Conservation (phyloP, 2,113 vertebrate species). For the Triplophysa tibetana region DNA sequence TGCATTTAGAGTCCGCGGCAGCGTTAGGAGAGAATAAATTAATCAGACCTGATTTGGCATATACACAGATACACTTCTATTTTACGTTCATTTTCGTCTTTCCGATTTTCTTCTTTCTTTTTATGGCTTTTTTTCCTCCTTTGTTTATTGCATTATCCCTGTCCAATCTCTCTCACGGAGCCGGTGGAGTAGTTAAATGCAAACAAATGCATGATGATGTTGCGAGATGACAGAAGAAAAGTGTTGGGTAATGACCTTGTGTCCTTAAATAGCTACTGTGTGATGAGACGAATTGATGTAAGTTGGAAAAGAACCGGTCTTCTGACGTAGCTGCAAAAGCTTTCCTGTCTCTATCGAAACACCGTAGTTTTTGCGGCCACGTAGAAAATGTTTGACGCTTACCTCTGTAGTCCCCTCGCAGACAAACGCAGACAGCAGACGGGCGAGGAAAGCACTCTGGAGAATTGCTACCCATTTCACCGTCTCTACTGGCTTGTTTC, state of each 20-base stretch:
- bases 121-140: conserved; percentile 18
- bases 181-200: conserved; percentile 61
- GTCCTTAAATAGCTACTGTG: conserved; percentile 56
- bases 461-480: conserved; percentile 72
- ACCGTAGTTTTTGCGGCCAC: conserved; percentile 66
- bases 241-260: conserved; percentile 60
- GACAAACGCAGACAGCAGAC: conserved; percentile 69
- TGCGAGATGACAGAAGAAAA: conserved; percentile 52
- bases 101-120: background rate
- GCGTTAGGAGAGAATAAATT: conserved; percentile 64
- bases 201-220: conserved; percentile 35
- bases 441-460: conserved; percentile 65
- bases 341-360: background rate
- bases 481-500: conserved; percentile 65
- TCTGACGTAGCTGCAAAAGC: background rate
- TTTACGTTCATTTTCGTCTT: conserved; percentile 34
- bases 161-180: conserved; percentile 60
- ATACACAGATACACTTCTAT: conserved; percentile 16
- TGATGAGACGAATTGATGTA: conserved; percentile 54
- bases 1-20: conserved; percentile 63
- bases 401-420: conserved; percentile 66
- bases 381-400: conserved; percentile 65
- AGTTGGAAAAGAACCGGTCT: background rate
- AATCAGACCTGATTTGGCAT: conserved; percentile 66
- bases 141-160: conserved; percentile 64